phyloP scores from a whole-genome alignment of 2,888 invertebrate genomes.

The Coecobrya sp. region DNA sequence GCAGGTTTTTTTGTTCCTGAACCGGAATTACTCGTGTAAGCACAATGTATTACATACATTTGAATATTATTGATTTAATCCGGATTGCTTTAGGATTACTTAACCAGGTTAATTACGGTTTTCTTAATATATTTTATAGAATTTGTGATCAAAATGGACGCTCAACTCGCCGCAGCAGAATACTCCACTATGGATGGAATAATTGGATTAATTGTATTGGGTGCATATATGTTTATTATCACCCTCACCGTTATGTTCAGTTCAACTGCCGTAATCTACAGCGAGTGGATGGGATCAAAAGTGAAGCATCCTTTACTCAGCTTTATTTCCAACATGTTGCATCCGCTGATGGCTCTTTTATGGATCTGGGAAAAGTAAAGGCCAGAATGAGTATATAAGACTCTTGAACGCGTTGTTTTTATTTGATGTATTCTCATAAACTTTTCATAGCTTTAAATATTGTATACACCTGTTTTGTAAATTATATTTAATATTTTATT shows the following conservation, averaged over 20 bases:
- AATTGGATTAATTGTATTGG: conserved; percentile 76
- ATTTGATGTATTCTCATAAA: not conserved
- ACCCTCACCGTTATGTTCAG: conserved; percentile 69
- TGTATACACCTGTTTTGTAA: conserved; percentile 5
- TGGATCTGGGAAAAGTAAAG: conserved; percentile 69
- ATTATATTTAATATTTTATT: not conserved
- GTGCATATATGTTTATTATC: conserved; percentile 65
- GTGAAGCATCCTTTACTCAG: conserved; percentile 75
- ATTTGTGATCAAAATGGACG: conserved; percentile 58
- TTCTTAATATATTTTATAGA: not conserved
- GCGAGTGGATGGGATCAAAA: conserved; percentile 81
- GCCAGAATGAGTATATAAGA: not conserved
- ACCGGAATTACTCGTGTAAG: too few species aligned
- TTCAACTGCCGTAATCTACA: conserved; percentile 76
- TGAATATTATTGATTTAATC: too few species aligned
- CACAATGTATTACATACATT: too few species aligned
- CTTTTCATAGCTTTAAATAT: not conserved
- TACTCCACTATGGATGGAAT: conserved; percentile 80
- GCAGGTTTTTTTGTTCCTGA: not conserved
- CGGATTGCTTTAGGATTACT: not conserved
- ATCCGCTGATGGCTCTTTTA: conserved; percentile 67
- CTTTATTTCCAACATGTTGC: conserved; percentile 69
- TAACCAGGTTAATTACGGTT: not conserved
- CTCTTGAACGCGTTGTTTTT: not conserved
- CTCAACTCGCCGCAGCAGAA: conserved; percentile 54